A percentile compares a stretch with the other conserved stretches of the same genome.
Conservation (phyloP, 2,113 vertebrate species). For the Fulica atra region DNA sequence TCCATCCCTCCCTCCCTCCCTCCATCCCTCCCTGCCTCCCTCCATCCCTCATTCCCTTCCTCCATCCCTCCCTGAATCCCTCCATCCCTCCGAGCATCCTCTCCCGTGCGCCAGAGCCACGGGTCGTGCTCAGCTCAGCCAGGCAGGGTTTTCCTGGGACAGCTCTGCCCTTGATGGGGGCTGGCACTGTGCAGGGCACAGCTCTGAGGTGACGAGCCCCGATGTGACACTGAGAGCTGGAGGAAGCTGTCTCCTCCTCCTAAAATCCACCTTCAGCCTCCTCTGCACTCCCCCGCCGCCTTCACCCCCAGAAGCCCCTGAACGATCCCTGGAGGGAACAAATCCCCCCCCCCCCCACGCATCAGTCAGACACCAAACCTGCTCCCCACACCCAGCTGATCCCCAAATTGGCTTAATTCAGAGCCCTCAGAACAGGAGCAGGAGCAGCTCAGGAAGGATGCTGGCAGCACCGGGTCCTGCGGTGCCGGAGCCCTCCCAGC, state of each 20-base stretch:
- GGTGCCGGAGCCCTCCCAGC: neutral
- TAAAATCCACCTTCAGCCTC: neutral
- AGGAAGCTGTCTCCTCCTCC: neutral
- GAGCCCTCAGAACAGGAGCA: accelerated
- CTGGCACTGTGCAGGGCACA: neutral
- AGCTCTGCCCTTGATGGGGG: neutral
- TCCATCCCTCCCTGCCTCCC: too few relatives aligned
- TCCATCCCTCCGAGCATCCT: neutral
- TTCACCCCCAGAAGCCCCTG: neutral
- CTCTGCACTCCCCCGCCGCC: neutral
- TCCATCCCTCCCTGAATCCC: too few relatives aligned
- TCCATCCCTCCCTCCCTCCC: too few relatives aligned
- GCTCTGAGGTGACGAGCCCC: neutral
- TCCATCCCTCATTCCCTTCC: too few relatives aligned
- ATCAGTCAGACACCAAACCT: neutral
- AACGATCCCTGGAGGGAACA: neutral
- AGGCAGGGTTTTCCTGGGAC: neutral
- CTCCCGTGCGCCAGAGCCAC: accelerated
- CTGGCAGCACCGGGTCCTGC: neutral
- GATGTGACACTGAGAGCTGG: neutral
- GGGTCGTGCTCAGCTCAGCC: neutral
- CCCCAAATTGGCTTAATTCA: accelerated
- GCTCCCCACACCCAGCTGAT: accelerated
- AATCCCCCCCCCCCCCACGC: neutral
- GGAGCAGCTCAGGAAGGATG: neutral